Conservation (phyloP, 2,888 invertebrate species). For the Drosophila eohydei region DNA sequence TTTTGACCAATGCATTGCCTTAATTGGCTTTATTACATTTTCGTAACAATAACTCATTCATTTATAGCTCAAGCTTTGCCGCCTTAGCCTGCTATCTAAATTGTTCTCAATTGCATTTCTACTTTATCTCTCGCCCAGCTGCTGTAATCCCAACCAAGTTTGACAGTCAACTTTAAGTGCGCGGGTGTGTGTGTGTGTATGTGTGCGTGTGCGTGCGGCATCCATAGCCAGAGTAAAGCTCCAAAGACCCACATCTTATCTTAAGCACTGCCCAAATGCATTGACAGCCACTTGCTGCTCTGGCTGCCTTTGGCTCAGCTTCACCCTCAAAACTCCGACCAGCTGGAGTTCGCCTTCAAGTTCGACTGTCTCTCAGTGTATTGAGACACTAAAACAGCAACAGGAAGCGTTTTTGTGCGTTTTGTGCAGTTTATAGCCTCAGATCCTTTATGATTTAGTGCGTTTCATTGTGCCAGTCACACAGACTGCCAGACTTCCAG, state of each 20-base stretch:
- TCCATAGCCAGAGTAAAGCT: slow-evolving; percentile 19
- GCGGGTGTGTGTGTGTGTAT: slow-evolving; percentile 7
- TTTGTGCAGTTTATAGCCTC: slow-evolving; percentile 60
- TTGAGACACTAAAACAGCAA: slow-evolving; percentile 26
- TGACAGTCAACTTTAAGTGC: slow-evolving; percentile 43
- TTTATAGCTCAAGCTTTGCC: slow-evolving; percentile 25
- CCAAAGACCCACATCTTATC: slow-evolving; percentile 59
- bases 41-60: slow-evolving; percentile 23
- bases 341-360: slow-evolving; percentile 3
- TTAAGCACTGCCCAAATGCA: slow-evolving; percentile 63
- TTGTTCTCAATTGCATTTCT: slow-evolving; percentile 49
- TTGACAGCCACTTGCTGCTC: slow-evolving; percentile 77
- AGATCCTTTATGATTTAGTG: slow-evolving; percentile 73
- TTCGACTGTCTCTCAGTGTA: slow-evolving; percentile 8
- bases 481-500: neutral
- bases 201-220: neutral
- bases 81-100: slow-evolving; percentile 44
- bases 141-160: slow-evolving; percentile 44
- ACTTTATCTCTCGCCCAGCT: slow-evolving; percentile 12
- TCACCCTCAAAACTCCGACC: slow-evolving; percentile 5
- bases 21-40: slow-evolving; percentile 25
- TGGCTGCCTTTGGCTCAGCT: slow-evolving; percentile 3
- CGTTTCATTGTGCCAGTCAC: slow-evolving; percentile 37
- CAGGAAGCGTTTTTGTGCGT: slow-evolving; percentile 32
- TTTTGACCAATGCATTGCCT: slow-evolving; percentile 10